Evolutionary conservation across 1,140 invertebrate species (phyloP), one percentile per base, ranked within the genome.

Genomic region (Ceratitis capitata): DNA sequence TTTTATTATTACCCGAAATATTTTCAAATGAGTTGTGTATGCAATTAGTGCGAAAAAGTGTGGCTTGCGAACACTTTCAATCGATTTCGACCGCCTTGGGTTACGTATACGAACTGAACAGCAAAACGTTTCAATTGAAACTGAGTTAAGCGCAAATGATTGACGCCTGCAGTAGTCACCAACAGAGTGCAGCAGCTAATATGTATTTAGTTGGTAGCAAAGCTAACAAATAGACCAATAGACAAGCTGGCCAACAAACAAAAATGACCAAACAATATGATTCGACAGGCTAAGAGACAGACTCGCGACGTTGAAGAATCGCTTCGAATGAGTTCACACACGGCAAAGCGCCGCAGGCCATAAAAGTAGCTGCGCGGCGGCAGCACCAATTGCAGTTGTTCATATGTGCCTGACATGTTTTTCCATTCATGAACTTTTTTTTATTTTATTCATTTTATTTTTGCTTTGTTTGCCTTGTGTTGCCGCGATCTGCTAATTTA

Each of bases 1-100:
- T 45, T 78, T 78, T 14, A 10, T 78, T 78, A 78, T 78, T 78
- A 78, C 69, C 64, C 69, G 69, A 78, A 78, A 78, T 78, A 78
- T 45, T n/a, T 45, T 56, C 51, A 9, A 45, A 26, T 45, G 45
- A 47, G n/a, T 42, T 78, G 19, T 61, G n/a, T 58, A 12, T 45
- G 39, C 69, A 74, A 74, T 74, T 26, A 45, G 39, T 23, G n/a
- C n/a, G 7, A 0, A 10, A n/a, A 2, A 3, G 26, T 78, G 69
- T 19, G 9, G 42, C n/a, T 45, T 45, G 19, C 39, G 39, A 6
- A 78, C 9, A 10, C 69, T 45, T n/a, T n/a, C n/a, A n/a, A n/a
- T n/a, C n/a, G n/a, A n/a, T n/a, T n/a, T 4, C 29, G 39, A 69
- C 10, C 39, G 69, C 69, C 10, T 78, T 19, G 32, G 69, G 39